Evolutionary conservation across 2,797 vertebrate genomes (phyloP).

Genomic region (Mycteria americana): DNA sequence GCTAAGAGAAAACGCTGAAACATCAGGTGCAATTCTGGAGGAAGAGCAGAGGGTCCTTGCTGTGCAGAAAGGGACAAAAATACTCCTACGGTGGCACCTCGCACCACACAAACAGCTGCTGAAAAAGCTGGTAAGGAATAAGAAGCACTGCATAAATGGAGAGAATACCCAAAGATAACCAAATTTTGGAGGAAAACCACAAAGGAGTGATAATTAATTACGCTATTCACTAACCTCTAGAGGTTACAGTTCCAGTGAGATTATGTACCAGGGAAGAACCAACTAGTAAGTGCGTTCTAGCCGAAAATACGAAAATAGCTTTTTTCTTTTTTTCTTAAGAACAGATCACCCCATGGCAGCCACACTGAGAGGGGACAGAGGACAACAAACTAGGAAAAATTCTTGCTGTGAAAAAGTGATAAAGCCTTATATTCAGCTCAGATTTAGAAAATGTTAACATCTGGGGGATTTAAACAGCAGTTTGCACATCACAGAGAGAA

Average conservation of each 20-base stretch:
- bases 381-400: neutral
- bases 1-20: neutral
- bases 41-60: neutral
- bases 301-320: neutral
- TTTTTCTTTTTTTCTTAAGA: neutral
- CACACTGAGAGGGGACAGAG: neutral
- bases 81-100: neutral
- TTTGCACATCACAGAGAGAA: neutral
- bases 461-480: neutral
- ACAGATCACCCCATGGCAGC: neutral
- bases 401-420: neutral
- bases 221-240: neutral
- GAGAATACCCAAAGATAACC: neutral
- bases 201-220: neutral
- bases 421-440: neutral
- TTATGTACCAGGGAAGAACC: neutral
- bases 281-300: neutral
- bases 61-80: neutral
- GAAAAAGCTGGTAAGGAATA: neutral
- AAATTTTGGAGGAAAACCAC: slow-evolving; percentile 34
- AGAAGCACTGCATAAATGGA: neutral
- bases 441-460: neutral
- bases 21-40: neutral
- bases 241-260: neutral
- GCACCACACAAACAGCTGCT: neutral